Conservation (phyloP, 2,888 invertebrate genomes). For the Blastobasis adustella region DNA sequence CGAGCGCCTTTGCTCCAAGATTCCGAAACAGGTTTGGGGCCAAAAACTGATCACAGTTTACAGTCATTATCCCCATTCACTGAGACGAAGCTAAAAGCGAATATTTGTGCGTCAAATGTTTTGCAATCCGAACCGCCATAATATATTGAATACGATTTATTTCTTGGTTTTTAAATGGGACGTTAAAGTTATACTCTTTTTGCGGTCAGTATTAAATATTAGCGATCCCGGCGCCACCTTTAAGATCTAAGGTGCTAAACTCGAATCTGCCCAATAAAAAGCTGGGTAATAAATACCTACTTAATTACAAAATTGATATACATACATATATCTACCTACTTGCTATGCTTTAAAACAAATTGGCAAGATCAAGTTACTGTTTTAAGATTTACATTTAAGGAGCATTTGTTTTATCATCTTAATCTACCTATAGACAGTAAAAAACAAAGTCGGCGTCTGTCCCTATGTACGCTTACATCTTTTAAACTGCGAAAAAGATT, state of each 20-base stretch:
- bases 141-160: conserved; percentile 30
- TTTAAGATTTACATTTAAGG: too few species aligned
- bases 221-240: conserved; percentile 4
- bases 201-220: conserved; percentile 11
- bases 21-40: conserved; percentile 38
- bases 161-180: conserved; percentile 27
- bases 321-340: too few species aligned
- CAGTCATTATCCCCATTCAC: conserved; percentile 42
- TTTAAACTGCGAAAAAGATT: too few species aligned
- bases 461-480: too few species aligned
- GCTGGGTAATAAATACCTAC: too few species aligned
- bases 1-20: conserved; percentile 26
- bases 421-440: too few species aligned
- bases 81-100: conserved; percentile 24
- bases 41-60: conserved; percentile 34
- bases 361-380: too few species aligned
- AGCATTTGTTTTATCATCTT: too few species aligned
- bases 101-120: conserved; percentile 29
- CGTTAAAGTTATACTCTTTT: conserved; percentile 16
- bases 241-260: conserved; percentile 4
- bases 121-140: conserved; percentile 16
- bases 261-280: not conserved
- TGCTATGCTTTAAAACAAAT: too few species aligned
- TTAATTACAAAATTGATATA: too few species aligned
- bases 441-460: too few species aligned